phyloP scores from a whole-genome alignment of 2,113 vertebrate species.

The Poicephalus gulielmi region DNA sequence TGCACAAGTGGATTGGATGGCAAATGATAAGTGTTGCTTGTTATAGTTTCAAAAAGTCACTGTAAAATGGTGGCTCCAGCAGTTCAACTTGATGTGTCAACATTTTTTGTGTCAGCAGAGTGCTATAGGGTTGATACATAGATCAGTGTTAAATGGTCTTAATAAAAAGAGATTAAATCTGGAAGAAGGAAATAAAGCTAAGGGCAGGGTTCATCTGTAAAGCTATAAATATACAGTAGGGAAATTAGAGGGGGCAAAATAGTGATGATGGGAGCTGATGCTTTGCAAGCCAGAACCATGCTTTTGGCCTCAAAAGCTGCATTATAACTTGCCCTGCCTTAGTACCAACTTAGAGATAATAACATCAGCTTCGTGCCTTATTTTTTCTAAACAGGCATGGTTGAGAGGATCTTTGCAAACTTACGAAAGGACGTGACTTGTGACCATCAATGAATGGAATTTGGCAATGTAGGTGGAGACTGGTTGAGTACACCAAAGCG shows the following conservation, averaged over 20 bases:
- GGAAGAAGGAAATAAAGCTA: slow-evolving; percentile 14
- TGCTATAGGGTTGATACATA: background rate
- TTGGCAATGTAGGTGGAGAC: background rate
- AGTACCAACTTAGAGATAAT: background rate
- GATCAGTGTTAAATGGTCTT: slow-evolving; percentile 14
- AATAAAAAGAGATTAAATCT: slow-evolving; percentile 51
- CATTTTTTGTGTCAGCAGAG: slow-evolving; percentile 1
- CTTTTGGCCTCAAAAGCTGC: background rate
- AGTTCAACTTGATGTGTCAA: slow-evolving; percentile 15
- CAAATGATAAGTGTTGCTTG: background rate
- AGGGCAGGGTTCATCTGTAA: slow-evolving; percentile 31
- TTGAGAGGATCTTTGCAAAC: background rate
- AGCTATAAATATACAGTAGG: background rate
- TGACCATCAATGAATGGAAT: background rate
- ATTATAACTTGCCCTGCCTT: background rate
- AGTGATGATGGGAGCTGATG: background rate
- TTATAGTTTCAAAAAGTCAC: slow-evolving; percentile 21
- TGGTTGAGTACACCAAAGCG: background rate
- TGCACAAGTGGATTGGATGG: background rate
- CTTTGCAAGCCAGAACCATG: background rate
- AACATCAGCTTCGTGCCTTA: background rate
- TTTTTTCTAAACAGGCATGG: background rate
- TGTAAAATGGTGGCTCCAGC: background rate
- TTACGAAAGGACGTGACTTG: background rate
- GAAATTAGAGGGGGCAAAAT: slow-evolving; percentile 19